A percentile compares a stretch with the other conserved stretches of the same genome.
Evolutionary conservation across 2,113 vertebrate genomes (phyloP).

Genomic region (Sisor rabdophorus): DNA sequence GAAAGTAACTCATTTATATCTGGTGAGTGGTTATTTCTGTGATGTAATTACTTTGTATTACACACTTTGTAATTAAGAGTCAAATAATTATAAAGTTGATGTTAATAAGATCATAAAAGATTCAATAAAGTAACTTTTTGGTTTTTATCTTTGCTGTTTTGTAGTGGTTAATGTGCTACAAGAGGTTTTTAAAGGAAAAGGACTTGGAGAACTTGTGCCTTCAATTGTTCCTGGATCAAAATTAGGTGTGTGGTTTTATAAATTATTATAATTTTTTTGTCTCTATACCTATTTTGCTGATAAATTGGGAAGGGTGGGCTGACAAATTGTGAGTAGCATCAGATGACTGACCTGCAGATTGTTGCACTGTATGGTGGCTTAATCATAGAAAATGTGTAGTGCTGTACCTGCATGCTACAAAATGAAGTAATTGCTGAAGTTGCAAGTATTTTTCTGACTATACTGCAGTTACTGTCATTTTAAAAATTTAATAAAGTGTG

Average conservation of each 20-base stretch:
- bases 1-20: background rate
- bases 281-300: background rate
- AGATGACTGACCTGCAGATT: background rate
- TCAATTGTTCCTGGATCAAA: conserved; percentile 17
- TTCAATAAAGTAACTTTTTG: background rate
- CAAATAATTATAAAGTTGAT: background rate
- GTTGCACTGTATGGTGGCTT: background rate
- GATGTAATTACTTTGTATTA: background rate
- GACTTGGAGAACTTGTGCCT: conserved; percentile 18
- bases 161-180: conserved; percentile 7
- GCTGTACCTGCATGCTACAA: background rate
- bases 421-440: background rate
- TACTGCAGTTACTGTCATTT: background rate
- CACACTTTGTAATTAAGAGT: too few relatives aligned
- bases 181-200: conserved; percentile 6
- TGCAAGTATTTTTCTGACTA: background rate
- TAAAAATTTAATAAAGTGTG: background rate
- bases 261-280: background rate
- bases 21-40: conserved; percentile 15
- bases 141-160: background rate
- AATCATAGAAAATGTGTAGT: background rate
- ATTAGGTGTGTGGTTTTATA: conserved; percentile 10
- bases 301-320: background rate
- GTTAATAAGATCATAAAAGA: background rate
- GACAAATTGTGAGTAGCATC: background rate